Evolutionary conservation across 2,888 invertebrate genomes (phyloP).

Genomic region (Lutraria lutraria): DNA sequence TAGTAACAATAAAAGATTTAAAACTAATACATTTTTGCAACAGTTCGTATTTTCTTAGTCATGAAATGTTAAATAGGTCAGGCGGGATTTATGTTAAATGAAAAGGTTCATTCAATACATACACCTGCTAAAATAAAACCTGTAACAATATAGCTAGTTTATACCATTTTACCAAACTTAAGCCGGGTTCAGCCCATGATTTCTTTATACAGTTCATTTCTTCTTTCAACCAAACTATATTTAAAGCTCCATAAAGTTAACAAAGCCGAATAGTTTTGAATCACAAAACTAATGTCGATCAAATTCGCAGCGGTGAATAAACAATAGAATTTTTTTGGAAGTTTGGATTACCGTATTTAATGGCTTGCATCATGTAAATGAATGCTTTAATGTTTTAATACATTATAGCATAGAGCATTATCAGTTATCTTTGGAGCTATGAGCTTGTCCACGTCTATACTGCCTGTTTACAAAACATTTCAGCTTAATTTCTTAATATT

Average conservation of each 20-base stretch:
- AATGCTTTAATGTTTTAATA: neutral
- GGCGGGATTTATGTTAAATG: conserved; percentile 15
- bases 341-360: conserved; percentile 18
- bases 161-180: neutral
- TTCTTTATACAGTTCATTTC: neutral
- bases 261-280: conserved; percentile 28
- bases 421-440: neutral
- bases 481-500: neutral
- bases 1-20: conserved; percentile 36
- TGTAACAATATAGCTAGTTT: conserved; percentile 14
- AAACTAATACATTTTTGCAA: conserved; percentile 39
- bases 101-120: conserved; percentile 30
- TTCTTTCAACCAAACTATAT: conserved; percentile 10
- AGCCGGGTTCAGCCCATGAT: conserved; percentile 16
- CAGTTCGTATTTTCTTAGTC: conserved; percentile 41
- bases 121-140: conserved; percentile 16
- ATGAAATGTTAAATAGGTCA: conserved; percentile 40
- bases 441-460: neutral
- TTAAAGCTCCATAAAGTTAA: conserved; percentile 15
- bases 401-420: neutral
- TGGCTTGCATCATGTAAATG: conserved; percentile 3
- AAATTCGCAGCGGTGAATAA: conserved; percentile 24
- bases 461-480: neutral
- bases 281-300: conserved; percentile 19
- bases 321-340: conserved; percentile 29